Evolutionary conservation across 2,797 vertebrate species (phyloP).

Genomic region (Podargus strigoides): DNA sequence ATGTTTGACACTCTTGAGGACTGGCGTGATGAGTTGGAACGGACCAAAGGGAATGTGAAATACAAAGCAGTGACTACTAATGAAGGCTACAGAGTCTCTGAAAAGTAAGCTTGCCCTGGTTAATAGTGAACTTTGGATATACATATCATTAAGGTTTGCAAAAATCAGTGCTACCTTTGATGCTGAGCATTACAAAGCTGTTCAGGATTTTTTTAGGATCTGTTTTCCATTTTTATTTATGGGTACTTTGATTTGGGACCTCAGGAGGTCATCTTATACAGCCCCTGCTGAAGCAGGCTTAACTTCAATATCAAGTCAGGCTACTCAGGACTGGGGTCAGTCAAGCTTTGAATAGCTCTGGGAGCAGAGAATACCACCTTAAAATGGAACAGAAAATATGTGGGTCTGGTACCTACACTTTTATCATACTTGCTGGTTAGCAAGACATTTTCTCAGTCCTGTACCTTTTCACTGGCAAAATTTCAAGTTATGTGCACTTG

Average conservation of each 20-base stretch:
- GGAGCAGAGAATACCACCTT: background rate
- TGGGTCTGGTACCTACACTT: background rate
- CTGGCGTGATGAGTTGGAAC: constrained; percentile 82
- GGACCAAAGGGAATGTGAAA: constrained; percentile 77
- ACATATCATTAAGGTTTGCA: background rate
- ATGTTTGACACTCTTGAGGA: constrained; percentile 83
- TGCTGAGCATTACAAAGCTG: background rate
- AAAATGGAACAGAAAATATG: background rate
- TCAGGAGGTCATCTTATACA: background rate
- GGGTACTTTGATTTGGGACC: background rate
- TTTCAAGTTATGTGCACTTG: background rate
- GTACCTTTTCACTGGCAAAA: background rate
- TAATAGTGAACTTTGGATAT: background rate
- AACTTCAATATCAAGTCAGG: background rate
- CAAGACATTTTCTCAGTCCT: background rate
- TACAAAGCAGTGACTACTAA: constrained; percentile 79
- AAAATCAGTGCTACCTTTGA: background rate
- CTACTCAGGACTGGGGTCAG: background rate
- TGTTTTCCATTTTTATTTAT: background rate
- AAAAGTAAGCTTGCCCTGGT: constrained; percentile 66
- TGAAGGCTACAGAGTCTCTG: constrained; percentile 75
- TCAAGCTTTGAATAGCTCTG: background rate
- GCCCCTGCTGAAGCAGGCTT: background rate
- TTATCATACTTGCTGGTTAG: background rate
- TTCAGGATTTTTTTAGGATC: background rate